phyloP scores from a whole-genome alignment of 2,888 invertebrate genomes.

The Sesia apiformis region DNA sequence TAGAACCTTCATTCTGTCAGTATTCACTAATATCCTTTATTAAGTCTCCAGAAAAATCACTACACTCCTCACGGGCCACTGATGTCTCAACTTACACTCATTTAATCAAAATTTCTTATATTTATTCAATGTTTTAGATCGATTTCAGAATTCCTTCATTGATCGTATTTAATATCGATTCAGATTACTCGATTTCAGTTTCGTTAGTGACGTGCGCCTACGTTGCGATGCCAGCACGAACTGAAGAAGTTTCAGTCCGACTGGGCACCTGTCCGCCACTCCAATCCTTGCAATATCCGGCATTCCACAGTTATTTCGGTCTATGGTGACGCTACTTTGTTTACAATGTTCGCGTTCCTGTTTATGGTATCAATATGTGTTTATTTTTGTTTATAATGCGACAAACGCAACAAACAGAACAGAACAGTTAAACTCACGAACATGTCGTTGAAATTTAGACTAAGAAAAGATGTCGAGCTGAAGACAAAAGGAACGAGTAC shows the following conservation, averaged over 20 bases:
- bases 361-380: conserved; percentile 29
- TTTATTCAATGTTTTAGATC: background rate
- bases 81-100: conserved; percentile 1
- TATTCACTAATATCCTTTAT: background rate
- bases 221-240: conserved; percentile 9
- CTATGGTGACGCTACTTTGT: conserved; percentile 56
- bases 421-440: no score
- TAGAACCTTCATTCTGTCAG: conserved; percentile 53
- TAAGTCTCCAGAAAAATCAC: background rate
- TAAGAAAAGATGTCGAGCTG: no score
- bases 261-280: conserved; percentile 1
- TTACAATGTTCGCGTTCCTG: conserved; percentile 40
- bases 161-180: conserved; percentile 46
- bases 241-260: conserved; percentile 17
- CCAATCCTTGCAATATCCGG: conserved; percentile 55
- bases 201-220: conserved; percentile 19
- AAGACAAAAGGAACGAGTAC: no score
- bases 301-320: conserved; percentile 65
- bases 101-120: background rate
- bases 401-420: no score
- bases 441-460: no score
- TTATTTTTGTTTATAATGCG: conserved; percentile 10
- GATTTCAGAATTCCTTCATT: conserved; percentile 11
- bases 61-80: conserved; percentile 2
- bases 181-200: conserved; percentile 6